A percentile compares a stretch with the other conserved stretches of the same genome.
Conservation (phyloP, 2,888 invertebrate species). For the Drosophila parthenogenetica region DNA sequence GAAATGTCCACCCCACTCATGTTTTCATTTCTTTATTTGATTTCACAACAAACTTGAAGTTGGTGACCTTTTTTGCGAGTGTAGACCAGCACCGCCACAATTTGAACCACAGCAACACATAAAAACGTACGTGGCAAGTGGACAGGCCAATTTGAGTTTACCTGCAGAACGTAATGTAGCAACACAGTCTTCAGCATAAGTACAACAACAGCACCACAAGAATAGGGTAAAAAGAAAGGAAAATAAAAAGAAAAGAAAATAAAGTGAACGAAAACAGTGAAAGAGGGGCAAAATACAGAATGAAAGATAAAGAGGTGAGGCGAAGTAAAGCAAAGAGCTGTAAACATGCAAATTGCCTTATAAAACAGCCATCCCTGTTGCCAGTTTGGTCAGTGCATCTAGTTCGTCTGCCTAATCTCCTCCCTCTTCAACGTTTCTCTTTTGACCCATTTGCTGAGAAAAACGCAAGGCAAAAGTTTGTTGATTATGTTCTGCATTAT, state of each 20-base stretch:
- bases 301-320: background rate
- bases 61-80: background rate
- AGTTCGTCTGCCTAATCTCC: background rate
- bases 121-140: conserved; percentile 43
- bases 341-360: conserved; percentile 65
- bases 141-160: conserved; percentile 42
- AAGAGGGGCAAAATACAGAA: background rate
- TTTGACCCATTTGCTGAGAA: conserved; percentile 2
- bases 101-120: conserved; percentile 15
- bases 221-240: conserved; percentile 15
- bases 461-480: conserved; percentile 32
- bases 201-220: conserved; percentile 21
- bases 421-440: background rate
- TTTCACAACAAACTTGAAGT: background rate
- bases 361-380: conserved; percentile 48
- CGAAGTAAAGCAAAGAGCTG: conserved; percentile 2
- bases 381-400: conserved; percentile 21
- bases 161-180: conserved; percentile 14
- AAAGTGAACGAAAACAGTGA: conserved; percentile 5
- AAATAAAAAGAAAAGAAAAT: conserved; percentile 27
- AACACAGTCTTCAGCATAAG: conserved; percentile 31
- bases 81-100: background rate
- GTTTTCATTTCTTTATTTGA: background rate
- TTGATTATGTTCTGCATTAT: conserved; percentile 33
- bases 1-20: no score